phyloP scores from a whole-genome alignment of 2,113 vertebrate species.

The Rhinichthys klamathensis region DNA sequence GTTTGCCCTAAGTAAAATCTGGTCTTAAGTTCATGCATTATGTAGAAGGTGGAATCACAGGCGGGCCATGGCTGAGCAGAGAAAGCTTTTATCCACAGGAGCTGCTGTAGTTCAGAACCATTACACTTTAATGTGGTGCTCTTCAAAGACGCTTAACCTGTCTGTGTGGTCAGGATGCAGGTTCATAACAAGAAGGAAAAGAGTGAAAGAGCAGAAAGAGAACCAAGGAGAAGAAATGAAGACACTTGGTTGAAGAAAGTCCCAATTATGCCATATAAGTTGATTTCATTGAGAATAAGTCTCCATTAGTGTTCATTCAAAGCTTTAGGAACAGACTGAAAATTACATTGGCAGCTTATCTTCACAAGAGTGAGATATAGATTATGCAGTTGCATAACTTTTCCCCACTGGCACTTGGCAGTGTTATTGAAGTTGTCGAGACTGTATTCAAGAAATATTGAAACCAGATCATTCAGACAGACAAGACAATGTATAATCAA shows the following conservation, averaged over 20 bases:
- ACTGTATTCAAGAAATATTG: constrained; percentile 1
- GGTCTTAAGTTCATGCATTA: constrained; percentile 42
- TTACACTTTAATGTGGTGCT: constrained; percentile 54
- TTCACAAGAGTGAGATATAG: constrained; percentile 7
- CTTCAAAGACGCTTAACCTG: constrained; percentile 41
- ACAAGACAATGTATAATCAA: background rate
- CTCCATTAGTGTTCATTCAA: constrained; percentile 13
- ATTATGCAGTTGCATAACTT: constrained; percentile 28
- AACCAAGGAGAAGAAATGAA: background rate
- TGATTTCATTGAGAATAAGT: constrained; percentile 14
- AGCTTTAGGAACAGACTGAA: constrained; percentile 20
- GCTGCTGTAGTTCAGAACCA: constrained; percentile 38
- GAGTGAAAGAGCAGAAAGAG: constrained; percentile 4
- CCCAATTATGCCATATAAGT: background rate
- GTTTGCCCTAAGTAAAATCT: constrained; percentile 41
- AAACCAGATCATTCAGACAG: constrained; percentile 18
- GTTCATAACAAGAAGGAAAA: constrained; percentile 23
- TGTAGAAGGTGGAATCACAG: constrained; percentile 43
- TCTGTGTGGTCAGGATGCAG: constrained; percentile 15
- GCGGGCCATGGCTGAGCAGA: constrained; percentile 14
- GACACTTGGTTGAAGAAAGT: background rate
- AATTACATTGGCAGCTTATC: constrained; percentile 8
- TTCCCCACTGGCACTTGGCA: constrained; percentile 8
- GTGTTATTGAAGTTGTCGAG: background rate
- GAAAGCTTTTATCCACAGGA: constrained; percentile 52